Conservation (phyloP, 2,113 vertebrate species). For the Sus scrofa region T2T-Sscrofa CM000824.6:97440501-97441000, state of each 20-base stretch:
- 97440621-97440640: background rate
- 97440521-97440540: no score
- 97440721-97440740: background rate
- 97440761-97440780: background rate
- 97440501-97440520: background rate
- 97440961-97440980: no score
- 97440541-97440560: background rate
- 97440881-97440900: accelerated
- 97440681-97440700: background rate
- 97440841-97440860: background rate
- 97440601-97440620: background rate
- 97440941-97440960: no score
- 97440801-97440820: background rate
- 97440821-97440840: background rate
- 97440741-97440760: background rate
- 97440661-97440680: background rate
- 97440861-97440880: background rate
- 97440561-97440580: background rate
- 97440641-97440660: accelerated
- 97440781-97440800: background rate
- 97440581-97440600: background rate
- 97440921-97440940: no score
- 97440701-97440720: background rate
- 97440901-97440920: no score
- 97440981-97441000: no score